Conservation (phyloP, 1,140 invertebrate genomes). For the Nebria ingens region DNA sequence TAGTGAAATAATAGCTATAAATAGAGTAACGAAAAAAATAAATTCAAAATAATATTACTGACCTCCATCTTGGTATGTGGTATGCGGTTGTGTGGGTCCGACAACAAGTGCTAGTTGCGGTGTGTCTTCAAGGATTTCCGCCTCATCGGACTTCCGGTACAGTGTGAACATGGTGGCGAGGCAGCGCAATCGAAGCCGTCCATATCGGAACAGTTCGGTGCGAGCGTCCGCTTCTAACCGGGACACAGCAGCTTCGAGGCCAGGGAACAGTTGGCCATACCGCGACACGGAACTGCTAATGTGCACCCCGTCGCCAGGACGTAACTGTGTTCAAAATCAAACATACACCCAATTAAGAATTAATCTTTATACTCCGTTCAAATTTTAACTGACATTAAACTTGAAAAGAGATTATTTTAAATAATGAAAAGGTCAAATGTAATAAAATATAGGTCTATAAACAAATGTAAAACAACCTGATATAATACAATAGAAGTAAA, state of each 20-base stretch:
- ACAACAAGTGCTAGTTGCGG: constrained; percentile 36
- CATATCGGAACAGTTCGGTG: constrained; percentile 33
- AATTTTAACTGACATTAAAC: neutral
- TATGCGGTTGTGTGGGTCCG: constrained; percentile 27
- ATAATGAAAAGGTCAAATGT: neutral
- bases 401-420: neutral
- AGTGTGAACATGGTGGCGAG: constrained; percentile 36
- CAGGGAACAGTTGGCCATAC: constrained; percentile 25
- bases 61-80: constrained; percentile 2
- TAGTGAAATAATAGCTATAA: no score
- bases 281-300: constrained; percentile 20
- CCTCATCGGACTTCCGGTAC: constrained; percentile 30
- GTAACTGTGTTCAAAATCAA: constrained; percentile 14
- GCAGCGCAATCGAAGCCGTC: constrained; percentile 35
- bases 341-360: neutral
- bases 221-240: constrained; percentile 32
- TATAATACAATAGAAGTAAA: no score
- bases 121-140: constrained; percentile 35
- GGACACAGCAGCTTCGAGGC: constrained; percentile 31
- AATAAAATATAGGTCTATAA: neutral
- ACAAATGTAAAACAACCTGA: no score
- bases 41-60: no score
- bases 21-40: no score
- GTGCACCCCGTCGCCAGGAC: constrained; percentile 16
- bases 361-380: neutral